phyloP scores from a whole-genome alignment of 2,797 vertebrate species.

The Pygocentrus nattereri region DNA sequence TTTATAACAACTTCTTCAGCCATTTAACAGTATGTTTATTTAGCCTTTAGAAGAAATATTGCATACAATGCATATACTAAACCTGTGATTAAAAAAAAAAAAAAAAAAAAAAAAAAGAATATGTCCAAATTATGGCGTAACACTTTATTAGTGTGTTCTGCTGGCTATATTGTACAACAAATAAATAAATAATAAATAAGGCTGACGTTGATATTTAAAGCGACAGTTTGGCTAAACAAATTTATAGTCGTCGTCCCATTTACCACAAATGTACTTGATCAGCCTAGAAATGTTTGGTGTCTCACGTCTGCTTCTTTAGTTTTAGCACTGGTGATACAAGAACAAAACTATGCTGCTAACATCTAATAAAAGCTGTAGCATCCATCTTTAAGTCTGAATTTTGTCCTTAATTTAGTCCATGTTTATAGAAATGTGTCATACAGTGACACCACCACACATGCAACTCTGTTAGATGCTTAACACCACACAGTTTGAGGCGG shows the following conservation, averaged over 20 bases:
- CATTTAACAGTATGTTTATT: not conserved
- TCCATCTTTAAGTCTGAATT: too few relatives aligned
- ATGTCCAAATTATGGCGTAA: constrained; percentile 1
- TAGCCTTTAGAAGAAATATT: not conserved
- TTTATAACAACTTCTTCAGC: not conserved
- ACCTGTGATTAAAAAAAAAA: not conserved
- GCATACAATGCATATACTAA: too few relatives aligned
- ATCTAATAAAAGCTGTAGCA: not conserved
- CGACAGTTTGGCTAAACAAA: not conserved
- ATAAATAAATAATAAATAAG: constrained; percentile 44
- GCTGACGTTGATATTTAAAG: constrained; percentile 13
- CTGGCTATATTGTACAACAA: not conserved
- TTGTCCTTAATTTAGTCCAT: too few relatives aligned
- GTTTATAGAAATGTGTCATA: too few relatives aligned
- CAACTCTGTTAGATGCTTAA: too few relatives aligned
- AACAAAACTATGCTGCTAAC: not conserved
- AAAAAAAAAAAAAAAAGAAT: not conserved
- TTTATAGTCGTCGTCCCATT: not conserved
- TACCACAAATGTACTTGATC: not conserved
- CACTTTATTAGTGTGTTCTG: not conserved
- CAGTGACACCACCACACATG: too few relatives aligned
- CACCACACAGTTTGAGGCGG: too few relatives aligned
- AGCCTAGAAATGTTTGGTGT: not conserved
- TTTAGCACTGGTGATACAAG: not conserved
- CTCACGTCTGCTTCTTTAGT: not conserved